phyloP scores from a whole-genome alignment of 2,888 invertebrate species.

The Gastracanthus pulcherrimus region DNA sequence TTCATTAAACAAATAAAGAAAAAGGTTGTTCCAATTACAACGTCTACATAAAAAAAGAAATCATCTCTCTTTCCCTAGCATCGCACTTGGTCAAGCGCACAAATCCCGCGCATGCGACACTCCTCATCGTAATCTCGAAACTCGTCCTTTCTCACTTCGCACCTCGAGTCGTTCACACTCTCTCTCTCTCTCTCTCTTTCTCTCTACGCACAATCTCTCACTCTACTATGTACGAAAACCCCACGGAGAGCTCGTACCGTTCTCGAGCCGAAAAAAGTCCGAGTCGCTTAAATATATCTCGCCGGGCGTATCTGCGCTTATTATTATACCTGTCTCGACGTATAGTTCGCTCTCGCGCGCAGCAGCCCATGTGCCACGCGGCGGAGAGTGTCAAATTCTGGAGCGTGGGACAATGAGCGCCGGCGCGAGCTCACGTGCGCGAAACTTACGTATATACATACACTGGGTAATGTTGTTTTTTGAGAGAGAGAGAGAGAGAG shows the following conservation, averaged over 20 bases:
- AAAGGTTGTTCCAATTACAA: too few species aligned
- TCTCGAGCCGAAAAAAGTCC: background rate
- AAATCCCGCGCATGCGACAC: too few species aligned
- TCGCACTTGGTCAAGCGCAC: too few species aligned
- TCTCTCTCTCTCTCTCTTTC: background rate
- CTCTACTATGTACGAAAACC: background rate
- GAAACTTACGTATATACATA: background rate
- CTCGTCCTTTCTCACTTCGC: too few species aligned
- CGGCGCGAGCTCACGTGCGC: slow-evolving; percentile 28
- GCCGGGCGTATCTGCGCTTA: slow-evolving; percentile 39
- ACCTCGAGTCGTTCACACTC: too few species aligned
- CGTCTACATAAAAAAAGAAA: too few species aligned
- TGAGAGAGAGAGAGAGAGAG: too few species aligned
- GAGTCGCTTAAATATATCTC: slow-evolving; percentile 26
- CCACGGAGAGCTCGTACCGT: slow-evolving; percentile 13
- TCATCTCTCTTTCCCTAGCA: too few species aligned
- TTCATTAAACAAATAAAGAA: too few species aligned
- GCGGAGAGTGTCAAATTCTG: slow-evolving; percentile 74
- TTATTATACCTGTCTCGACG: slow-evolving; percentile 65
- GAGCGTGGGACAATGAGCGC: slow-evolving; percentile 71
- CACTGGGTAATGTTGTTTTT: too few species aligned
- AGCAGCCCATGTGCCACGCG: too few species aligned
- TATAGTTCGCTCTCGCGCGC: slow-evolving; percentile 8
- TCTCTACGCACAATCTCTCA: background rate
- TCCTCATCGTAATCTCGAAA: too few species aligned